Base-by-base conservation (phyloP, 2,888 invertebrate species). In the Eurois occulta region DNA sequence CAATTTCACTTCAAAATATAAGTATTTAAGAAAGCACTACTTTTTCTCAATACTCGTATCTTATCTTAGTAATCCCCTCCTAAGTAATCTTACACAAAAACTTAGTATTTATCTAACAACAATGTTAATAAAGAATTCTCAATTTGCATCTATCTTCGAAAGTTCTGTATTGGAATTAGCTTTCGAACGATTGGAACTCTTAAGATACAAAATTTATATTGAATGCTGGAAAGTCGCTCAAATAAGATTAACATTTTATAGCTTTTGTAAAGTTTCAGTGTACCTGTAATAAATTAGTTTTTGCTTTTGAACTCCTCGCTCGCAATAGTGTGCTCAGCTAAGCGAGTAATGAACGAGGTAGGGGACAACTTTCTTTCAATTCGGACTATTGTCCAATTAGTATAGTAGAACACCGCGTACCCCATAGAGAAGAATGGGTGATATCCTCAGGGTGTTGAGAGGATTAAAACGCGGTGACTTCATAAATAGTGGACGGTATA, bases 241-340 rank as follows among this genome's bases (percentile, higher is more conserved):
- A 83, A 79, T 72, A 55, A 72, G 79, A 75, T 83, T 70, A 83
- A 66, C 55, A 43, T 35, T 66, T 28, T 78, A 73, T 66, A 52
- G 38, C 62, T 64, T 65, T 78, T 35, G 1, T 52, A n/a, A 78
- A 78, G 55, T 73, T 83, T 72, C n/a, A 55, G 46, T 32, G 24
- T 69, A 75, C 38, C 58, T 71, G 48, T 68, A 67, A 68, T 64
- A 65, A 79, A 79, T 72, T 68, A 52, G 58, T 75, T 83, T 74
- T 69, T 65, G 32, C 80, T 68, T 60, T 75, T 66, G 75, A 58
- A 71, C 5, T 64, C n/a, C 7, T 28, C 10, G 41, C 16, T 65
- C n/a, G 41, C 43, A 68, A 64, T 65, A 67, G 52, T 70, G 66
- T 83, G 68, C 52, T 79, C 60, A 68, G 67, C 67, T 79, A 28